Conservation (phyloP, 1,140 invertebrate genomes). For the Melanaphis sacchari region DNA sequence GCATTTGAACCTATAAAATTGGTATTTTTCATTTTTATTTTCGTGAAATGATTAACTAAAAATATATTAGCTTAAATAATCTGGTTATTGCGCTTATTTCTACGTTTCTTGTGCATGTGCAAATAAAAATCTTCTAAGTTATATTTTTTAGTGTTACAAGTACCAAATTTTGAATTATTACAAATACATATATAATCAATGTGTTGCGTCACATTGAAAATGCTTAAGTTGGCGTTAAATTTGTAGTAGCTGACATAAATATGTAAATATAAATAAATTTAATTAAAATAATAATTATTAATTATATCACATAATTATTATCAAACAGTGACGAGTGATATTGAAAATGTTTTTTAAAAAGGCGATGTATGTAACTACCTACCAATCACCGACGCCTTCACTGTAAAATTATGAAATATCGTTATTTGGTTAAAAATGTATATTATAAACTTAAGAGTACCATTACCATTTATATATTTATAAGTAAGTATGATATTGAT, state of each 20-base stretch:
- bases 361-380: neutral
- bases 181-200: neutral
- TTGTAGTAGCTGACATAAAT: neutral
- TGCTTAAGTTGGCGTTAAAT: constrained; percentile 3
- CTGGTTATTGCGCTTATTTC: neutral
- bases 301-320: neutral
- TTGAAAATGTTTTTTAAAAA: neutral
- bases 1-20: no score
- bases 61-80: neutral
- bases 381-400: neutral
- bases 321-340: neutral
- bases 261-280: neutral
- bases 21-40: no score
- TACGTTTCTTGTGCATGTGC: neutral
- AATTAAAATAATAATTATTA: constrained; percentile 11
- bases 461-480: neutral
- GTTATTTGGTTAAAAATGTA: neutral
- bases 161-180: neutral
- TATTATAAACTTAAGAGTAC: neutral
- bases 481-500: neutral
- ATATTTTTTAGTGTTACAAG: neutral
- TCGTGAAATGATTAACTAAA: neutral
- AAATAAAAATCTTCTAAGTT: neutral
- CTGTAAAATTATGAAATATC: neutral
- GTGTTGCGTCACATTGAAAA: neutral